Conservation (phyloP, 2,797 vertebrate genomes). For the Sebastolobus alascanus region DNA sequence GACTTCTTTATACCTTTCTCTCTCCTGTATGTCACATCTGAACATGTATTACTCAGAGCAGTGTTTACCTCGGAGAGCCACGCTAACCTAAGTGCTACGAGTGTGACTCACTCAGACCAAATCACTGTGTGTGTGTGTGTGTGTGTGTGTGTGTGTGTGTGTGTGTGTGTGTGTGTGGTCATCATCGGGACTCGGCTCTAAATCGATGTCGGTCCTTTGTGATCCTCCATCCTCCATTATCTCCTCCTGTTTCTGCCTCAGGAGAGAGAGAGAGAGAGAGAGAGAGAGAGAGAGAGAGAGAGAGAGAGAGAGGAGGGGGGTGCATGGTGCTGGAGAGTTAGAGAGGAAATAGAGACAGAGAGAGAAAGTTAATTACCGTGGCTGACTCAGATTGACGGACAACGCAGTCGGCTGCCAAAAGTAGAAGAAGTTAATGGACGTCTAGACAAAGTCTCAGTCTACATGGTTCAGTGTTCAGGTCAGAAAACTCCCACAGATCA, state of each 20-base stretch:
- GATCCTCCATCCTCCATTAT: conserved; percentile 40
- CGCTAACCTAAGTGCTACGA: conserved; percentile 22
- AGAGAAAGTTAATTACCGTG: conserved; percentile 31
- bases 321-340: not conserved
- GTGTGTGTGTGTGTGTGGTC: not conserved
- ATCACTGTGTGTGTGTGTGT: conserved; percentile 2
- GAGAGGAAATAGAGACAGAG: not conserved
- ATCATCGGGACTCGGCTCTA: conserved; percentile 31
- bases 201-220: conserved; percentile 25
- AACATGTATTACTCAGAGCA: conserved; percentile 7
- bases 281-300: too few relatives aligned
- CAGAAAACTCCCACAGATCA: not conserved
- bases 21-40: not conserved
- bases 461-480: conserved; percentile 19
- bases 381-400: conserved; percentile 29
- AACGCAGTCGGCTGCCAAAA: not conserved
- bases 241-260: conserved; percentile 42
- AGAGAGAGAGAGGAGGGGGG: not conserved
- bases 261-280: not conserved
- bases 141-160: not conserved
- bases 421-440: conserved; percentile 14
- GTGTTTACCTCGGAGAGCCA: not conserved
- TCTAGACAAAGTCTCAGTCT: conserved; percentile 45
- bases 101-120: conserved; percentile 32
- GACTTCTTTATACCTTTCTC: not conserved